These are phyloP conservation scores for Palaemon carinicauda DNA, from an alignment of 1,140 invertebrate species.

Conservation along the genomic window DNA sequence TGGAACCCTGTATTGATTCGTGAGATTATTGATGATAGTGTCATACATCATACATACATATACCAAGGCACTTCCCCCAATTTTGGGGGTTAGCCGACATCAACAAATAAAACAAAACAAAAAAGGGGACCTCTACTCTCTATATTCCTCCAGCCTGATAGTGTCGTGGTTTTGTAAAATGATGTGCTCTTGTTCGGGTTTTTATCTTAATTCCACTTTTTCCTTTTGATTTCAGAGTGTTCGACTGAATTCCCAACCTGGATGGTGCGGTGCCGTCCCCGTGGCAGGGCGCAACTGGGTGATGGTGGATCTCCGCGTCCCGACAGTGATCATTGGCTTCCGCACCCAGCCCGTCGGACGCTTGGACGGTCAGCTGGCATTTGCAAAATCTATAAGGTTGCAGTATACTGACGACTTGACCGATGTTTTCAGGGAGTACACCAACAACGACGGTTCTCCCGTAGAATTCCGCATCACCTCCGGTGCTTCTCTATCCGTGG, in stretches of 20 bases:
- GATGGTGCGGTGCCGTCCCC: conserved; percentile 88
- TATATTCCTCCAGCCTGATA: too few relatives aligned
- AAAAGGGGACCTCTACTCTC: too few relatives aligned
- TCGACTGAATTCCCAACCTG: conserved; percentile 80
- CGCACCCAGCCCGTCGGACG: conserved; percentile 85
- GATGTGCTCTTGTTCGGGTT: too few relatives aligned
- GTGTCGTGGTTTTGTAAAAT: too few relatives aligned
- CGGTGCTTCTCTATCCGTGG: conserved; percentile 80
- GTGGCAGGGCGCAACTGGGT: conserved; percentile 89
- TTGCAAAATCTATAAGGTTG: conserved; percentile 86
- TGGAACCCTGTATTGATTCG: not conserved
- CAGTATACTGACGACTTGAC: conserved; percentile 88
- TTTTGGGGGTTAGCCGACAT: too few relatives aligned
- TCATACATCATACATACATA: too few relatives aligned
- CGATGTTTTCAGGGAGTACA: conserved; percentile 88
- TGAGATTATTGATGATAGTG: not conserved
- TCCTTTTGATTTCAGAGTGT: conserved; percentile 63
- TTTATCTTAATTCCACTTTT: not conserved
- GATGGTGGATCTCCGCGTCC: conserved; percentile 85
- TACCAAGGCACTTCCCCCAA: too few relatives aligned
- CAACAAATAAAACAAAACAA: too few relatives aligned
- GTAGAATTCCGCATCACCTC: conserved; percentile 90
- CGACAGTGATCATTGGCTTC: conserved; percentile 89
- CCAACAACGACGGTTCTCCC: conserved; percentile 89
- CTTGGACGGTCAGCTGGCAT: conserved; percentile 80